Evolutionary conservation across 2,888 invertebrate genomes (phyloP).

Genomic region (Atrina japonica): DNA sequence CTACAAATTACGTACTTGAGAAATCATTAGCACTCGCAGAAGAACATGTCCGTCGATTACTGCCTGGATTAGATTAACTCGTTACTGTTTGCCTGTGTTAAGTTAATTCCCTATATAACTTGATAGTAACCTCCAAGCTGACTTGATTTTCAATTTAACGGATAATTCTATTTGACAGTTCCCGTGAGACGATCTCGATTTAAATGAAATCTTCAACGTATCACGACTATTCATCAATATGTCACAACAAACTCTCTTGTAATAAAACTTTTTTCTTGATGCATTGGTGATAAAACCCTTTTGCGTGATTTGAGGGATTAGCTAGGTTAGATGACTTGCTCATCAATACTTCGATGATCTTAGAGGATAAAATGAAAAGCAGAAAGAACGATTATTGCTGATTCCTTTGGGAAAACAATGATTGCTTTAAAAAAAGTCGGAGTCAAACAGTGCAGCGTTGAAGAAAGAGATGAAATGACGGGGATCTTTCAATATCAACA

Average conservation of each 20-base stretch:
- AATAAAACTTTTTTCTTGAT: slow-evolving; percentile 41
- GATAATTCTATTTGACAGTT: slow-evolving; percentile 61
- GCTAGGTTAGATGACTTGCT: background rate
- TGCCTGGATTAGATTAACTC: slow-evolving; percentile 47
- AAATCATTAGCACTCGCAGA: no score
- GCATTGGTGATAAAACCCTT: slow-evolving; percentile 35
- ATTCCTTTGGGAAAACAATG: no score
- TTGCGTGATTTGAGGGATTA: slow-evolving; percentile 19
- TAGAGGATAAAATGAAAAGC: no score
- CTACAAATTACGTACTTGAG: no score
- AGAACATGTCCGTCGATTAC: slow-evolving; percentile 31
- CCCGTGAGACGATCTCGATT: slow-evolving; percentile 39
- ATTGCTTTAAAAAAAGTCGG: no score
- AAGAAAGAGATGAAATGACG: no score
- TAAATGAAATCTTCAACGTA: slow-evolving; percentile 36
- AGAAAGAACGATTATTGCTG: no score
- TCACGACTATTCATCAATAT: slow-evolving; percentile 42
- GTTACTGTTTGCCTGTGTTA: slow-evolving; percentile 26
- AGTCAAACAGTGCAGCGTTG: no score
- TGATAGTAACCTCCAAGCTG: slow-evolving; percentile 62
- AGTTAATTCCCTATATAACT: slow-evolving; percentile 48
- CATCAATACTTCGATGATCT: slow-evolving; percentile 1
- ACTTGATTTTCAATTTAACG: slow-evolving; percentile 72
- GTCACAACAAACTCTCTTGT: slow-evolving; percentile 34
- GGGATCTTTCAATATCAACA: no score